Evolutionary conservation across 2,113 vertebrate genomes (phyloP).

Genomic region (Pterophyllum scalare): DNA sequence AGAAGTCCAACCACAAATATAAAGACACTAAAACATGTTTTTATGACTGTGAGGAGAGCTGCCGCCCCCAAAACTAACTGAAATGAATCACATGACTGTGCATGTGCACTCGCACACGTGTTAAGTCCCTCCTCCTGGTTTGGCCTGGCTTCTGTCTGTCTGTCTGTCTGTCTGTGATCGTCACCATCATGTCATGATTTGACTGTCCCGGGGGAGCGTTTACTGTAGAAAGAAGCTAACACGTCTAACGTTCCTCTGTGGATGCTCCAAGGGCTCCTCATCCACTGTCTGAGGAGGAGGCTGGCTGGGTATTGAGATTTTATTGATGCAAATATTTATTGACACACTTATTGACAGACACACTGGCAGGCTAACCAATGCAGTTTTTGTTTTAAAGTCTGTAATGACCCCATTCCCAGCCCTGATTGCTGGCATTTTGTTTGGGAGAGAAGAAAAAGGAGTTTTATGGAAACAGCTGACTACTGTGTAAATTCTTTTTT

Average conservation of each 20-base stretch:
- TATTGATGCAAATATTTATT: neutral
- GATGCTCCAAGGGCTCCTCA: too few species aligned
- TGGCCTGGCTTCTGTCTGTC: too few species aligned
- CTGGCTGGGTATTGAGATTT: too few species aligned
- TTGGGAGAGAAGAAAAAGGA: too few species aligned
- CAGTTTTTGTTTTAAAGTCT: neutral
- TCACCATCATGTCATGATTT: too few species aligned
- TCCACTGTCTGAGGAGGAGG: too few species aligned
- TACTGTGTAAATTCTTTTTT: too few species aligned
- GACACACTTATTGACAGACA: neutral
- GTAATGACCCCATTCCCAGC: neutral
- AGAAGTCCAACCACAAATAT: rapidly evolving
- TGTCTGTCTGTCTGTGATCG: neutral
- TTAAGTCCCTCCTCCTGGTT: neutral
- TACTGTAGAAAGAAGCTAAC: too few species aligned
- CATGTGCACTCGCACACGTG: too few species aligned
- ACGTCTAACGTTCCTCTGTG: too few species aligned
- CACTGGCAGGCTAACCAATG: rapidly evolving
- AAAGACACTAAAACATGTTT: neutral
- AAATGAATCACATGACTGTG: rapidly evolving
- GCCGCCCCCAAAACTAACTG: neutral
- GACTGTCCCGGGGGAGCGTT: too few species aligned
- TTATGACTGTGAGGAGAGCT: neutral
- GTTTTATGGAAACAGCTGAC: neutral
- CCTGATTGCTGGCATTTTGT: neutral